Evolutionary conservation across 1,140 invertebrate species (phyloP), one percentile per base, ranked within the genome.

Genomic region (Coptotermes formosanus): DNA sequence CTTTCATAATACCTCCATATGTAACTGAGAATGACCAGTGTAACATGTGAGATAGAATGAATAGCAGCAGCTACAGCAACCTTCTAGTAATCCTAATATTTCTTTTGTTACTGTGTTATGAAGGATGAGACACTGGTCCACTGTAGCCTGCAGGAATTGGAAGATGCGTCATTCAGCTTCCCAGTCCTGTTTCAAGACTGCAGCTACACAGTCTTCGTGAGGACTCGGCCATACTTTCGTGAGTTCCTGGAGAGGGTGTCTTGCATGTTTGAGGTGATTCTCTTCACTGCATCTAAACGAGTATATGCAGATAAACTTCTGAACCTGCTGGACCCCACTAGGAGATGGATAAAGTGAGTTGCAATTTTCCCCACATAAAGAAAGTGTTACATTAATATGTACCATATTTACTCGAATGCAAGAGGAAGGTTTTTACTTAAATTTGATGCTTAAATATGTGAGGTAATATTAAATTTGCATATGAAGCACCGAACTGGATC

Each of bases 91-190:
- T 38, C 38, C 38, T 38, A 38, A 38, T 38, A 38, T 38, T 38
- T 38, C 38, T 38, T 38, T 38, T 55, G 19, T 55, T 16, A 4
- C 19, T 30, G 21, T 82, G 30, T 64, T 84, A 90, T 91, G 55
- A 90, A 96, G 95, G 98, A 99, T 92, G 98, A 99, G 92, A 99
- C 98, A 0, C 90, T 99, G 86, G 98, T 99, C 2, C 98, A 99
- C 90, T 99, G 98, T 90, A 98, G 97, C 89, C 92, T 99, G 21
- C 96, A 97, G 89, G 97, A 98, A 92, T 91, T 99, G 83, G 94
- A 96, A 1, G 97, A 98, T 91, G 97, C 98, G 1, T 95, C 96
- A 86, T 97, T 99, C 90, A 95, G 96, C 88, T 99, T 99, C 92
- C 97, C 97, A 21, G 98, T 99, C 43, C 93, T 97, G 64, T 99